These are phyloP conservation scores for Sialis lutaria DNA, from an alignment of 2,888 invertebrate species.

Conservation along the genomic window DNA sequence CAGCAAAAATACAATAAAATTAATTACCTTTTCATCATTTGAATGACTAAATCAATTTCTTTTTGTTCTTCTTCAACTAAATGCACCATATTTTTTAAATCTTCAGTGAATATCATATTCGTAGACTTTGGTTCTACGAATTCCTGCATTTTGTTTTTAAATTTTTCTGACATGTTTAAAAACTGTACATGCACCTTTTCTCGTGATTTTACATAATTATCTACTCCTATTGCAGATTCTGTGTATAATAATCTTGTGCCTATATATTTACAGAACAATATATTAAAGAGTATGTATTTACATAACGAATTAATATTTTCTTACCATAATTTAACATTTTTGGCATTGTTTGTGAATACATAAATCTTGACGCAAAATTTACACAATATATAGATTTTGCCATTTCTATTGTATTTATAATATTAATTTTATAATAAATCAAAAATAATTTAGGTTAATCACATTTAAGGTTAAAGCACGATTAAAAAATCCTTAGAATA, in stretches of 20 bases:
- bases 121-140: slow-evolving; percentile 34
- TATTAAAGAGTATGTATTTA: not conserved
- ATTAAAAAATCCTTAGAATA: too few species aligned
- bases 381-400: not conserved
- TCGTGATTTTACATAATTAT: slow-evolving; percentile 35
- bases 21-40: slow-evolving; percentile 52
- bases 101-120: slow-evolving; percentile 67
- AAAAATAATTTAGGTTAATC: too few species aligned
- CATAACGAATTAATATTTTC: not conserved
- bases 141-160: slow-evolving; percentile 50
- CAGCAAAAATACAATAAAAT: not conserved
- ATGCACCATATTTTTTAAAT: slow-evolving; percentile 66
- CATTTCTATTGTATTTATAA: too few species aligned
- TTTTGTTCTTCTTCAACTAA: slow-evolving; percentile 37
- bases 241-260: slow-evolving; percentile 31
- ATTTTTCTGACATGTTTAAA: slow-evolving; percentile 40
- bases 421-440: too few species aligned
- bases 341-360: not conserved
- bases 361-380: not conserved
- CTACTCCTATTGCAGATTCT: slow-evolving; percentile 39
- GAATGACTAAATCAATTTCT: slow-evolving; percentile 42
- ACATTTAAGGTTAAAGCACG: too few species aligned
- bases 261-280: not conserved
- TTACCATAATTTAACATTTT: not conserved
- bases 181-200: slow-evolving; percentile 40